Evolutionary conservation across 2,113 vertebrate genomes (phyloP), one percentile per base, ranked within the genome.

Genomic region (Tyto alba): DNA sequence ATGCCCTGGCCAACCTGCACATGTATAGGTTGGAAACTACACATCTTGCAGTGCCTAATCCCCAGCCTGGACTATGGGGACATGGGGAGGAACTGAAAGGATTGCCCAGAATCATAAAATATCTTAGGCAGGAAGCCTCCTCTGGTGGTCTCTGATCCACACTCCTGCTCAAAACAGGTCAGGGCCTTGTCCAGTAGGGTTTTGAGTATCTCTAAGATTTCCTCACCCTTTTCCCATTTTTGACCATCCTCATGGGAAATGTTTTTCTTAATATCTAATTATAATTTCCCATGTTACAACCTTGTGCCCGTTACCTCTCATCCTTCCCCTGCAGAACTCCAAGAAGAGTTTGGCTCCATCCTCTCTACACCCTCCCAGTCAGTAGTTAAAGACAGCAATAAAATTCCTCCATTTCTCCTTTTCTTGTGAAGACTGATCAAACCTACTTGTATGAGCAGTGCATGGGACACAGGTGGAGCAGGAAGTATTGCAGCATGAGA

Each of bases 21-120:
- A 17, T 3, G 0, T 5, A 3, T 0, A 4, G 9, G 18, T 34
- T 52, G 53, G 53, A 17, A 9, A 19, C 4, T 9, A 36, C 19
- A 29, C 48, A 17, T 9, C 68, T 8, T 43, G n/a, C 45, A 23
- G 27, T 19, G 27, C 11, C 56, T 62, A 11, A 19, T 38, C 17
- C 45, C 60, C 56, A 62, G 36, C 71, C 57, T 66, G 52, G 45
- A 29, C n/a, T 41, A 10, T 30, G 34, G 1, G 0, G 1, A 30
- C 32, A 15, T 1, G 3, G 9, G 23, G 23, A 75, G 34, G 32
- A n/a, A 10, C 56, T 45, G 68, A 53, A 43, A n/a, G 43, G 34
- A 38, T 81, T 85, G 16, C 43, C 17, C 45, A 40, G 57, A 63
- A 48, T 43, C 32, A 30, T 41, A 43, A 73, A 36, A 29, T 23